Conservation (phyloP, 2,888 invertebrate genomes). For the Drosophila conformis region DNA sequence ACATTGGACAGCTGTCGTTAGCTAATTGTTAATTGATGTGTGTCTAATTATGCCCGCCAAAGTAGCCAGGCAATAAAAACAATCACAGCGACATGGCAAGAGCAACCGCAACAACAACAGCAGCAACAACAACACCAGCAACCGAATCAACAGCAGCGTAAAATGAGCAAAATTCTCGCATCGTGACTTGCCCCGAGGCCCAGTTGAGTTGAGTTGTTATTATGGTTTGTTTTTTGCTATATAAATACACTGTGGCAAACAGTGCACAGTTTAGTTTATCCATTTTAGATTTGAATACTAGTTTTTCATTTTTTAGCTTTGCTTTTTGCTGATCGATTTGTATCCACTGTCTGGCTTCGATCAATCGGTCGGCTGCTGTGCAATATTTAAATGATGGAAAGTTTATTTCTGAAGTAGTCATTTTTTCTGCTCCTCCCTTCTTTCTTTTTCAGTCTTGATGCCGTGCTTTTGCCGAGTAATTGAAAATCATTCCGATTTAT, state of each 20-base stretch:
- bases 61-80: conserved; percentile 80
- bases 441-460: neutral
- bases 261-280: neutral
- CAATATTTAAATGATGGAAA: neutral
- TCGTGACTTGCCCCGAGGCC: conserved; percentile 35
- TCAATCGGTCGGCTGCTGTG: neutral
- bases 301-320: neutral
- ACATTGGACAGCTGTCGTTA: conserved; percentile 66
- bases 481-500: neutral
- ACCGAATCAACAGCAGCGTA: neutral
- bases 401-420: neutral
- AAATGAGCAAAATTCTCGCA: conserved; percentile 41
- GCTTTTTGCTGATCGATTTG: neutral
- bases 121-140: conserved; percentile 10
- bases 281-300: neutral
- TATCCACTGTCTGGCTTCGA: neutral
- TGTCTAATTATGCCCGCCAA: conserved; percentile 80
- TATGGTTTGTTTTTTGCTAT: neutral
- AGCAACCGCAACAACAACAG: conserved; percentile 25
- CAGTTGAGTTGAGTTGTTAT: neutral
- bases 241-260: neutral
- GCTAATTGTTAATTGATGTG: conserved; percentile 84
- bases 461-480: neutral
- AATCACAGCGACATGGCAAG: conserved; percentile 55
- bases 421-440: neutral